Evolutionary conservation across 2,888 invertebrate species (phyloP).

Genomic region (Tribolium freemani): DNA sequence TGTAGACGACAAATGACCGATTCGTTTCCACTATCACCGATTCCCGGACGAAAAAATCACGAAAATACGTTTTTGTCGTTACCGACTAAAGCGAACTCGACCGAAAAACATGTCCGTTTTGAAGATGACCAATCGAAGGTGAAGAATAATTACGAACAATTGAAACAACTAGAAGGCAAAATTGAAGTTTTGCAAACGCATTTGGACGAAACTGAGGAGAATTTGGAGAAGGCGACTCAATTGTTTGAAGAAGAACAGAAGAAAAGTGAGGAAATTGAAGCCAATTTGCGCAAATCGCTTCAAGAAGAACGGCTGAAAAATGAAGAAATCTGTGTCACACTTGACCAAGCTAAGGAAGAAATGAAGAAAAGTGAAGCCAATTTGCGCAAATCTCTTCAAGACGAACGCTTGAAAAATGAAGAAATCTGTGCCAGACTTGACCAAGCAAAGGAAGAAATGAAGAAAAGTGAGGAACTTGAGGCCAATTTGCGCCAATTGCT

Average conservation of each 20-base stretch:
- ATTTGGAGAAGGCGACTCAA: constrained; percentile 69
- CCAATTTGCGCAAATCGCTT: constrained; percentile 67
- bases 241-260: constrained; percentile 71
- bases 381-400: no score
- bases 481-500: no score
- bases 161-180: constrained; percentile 69
- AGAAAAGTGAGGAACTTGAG: constrained; percentile 63
- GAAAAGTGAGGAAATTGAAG: constrained; percentile 67
- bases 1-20: constrained; percentile 61
- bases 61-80: constrained; percentile 27
- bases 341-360: neutral
- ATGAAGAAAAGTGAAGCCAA: neutral
- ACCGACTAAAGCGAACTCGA: constrained; percentile 60
- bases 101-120: constrained; percentile 67
- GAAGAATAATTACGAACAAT: constrained; percentile 67
- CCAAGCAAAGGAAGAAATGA: neutral
- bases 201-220: constrained; percentile 71
- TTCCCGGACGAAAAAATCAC: constrained; percentile 47
- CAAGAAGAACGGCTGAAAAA: constrained; percentile 55
- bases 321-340: no score
- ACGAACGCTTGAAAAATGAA: neutral
- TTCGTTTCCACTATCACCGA: constrained; percentile 43
- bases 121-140: constrained; percentile 61
- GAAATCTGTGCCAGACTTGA: neutral
- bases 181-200: constrained; percentile 72